A percentile compares a stretch with the other conserved stretches of the same genome.
Evolutionary conservation across 1,140 invertebrate species (phyloP).

Genomic region (Pararge aegeria): DNA sequence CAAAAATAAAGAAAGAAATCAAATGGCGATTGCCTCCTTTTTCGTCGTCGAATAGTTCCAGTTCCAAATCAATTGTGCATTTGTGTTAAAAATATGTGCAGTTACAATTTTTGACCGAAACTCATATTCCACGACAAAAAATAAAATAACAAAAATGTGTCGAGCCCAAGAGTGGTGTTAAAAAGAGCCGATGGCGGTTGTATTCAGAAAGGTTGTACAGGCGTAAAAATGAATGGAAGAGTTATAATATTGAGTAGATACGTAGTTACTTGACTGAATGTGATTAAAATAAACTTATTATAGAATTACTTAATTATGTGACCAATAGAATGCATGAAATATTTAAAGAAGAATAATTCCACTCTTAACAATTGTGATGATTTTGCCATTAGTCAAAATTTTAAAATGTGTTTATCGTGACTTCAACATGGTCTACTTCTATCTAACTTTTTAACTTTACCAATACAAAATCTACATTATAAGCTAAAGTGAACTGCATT

Average conservation of each 20-base stretch:
- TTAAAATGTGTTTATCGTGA: conserved; percentile 47
- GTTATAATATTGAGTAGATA: conserved; percentile 41
- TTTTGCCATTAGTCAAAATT: conserved; percentile 78
- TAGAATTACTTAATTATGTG: conserved; percentile 40
- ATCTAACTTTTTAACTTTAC: conserved; percentile 41
- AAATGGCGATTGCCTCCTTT: conserved; percentile 54
- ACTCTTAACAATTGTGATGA: conserved; percentile 77
- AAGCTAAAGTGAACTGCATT: conserved; percentile 48
- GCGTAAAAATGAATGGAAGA: conserved; percentile 46
- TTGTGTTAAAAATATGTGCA: background rate
- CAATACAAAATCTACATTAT: conserved; percentile 42
- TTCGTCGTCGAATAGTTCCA: conserved; percentile 47
- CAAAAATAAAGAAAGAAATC: conserved; percentile 65
- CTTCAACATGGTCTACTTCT: conserved; percentile 53
- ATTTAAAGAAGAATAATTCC: conserved; percentile 47
- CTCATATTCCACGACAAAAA: conserved; percentile 51
- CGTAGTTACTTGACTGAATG: conserved; percentile 35
- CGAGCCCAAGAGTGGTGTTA: conserved; percentile 46
- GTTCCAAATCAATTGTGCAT: background rate
- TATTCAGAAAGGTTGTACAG: conserved; percentile 42
- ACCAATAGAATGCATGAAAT: conserved; percentile 52
- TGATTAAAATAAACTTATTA: conserved; percentile 43
- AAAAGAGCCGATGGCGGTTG: conserved; percentile 45
- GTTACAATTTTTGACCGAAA: background rate
- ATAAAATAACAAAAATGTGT: conserved; percentile 41